Evolutionary conservation across 2,888 invertebrate genomes (phyloP).

Genomic region (Calephelis perditalis): DNA sequence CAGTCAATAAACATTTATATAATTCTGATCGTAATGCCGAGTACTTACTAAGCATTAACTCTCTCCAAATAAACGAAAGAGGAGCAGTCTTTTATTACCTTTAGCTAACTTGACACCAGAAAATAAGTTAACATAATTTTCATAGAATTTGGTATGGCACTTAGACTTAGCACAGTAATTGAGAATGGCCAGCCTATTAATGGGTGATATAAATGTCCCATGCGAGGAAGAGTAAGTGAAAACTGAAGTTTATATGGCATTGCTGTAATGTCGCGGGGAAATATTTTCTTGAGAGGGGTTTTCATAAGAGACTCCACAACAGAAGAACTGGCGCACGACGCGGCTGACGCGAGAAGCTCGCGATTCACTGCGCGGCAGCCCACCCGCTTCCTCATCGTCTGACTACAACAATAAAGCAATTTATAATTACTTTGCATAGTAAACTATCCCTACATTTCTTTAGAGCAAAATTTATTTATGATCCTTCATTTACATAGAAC

Average conservation of each 20-base stretch:
- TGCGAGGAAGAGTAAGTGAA: slow-evolving; percentile 22
- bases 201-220: slow-evolving; percentile 9
- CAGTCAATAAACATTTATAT: no score
- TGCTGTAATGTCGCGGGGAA: slow-evolving; percentile 32
- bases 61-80: no score
- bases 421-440: no score
- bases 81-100: no score
- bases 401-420: slow-evolving; percentile 49
- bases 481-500: no score
- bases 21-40: no score
- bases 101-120: no score
- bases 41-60: no score
- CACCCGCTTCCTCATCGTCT: slow-evolving; percentile 63
- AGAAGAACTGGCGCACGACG: slow-evolving; percentile 59
- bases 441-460: no score
- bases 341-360: slow-evolving; percentile 52
- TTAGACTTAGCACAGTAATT: not conserved
- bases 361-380: slow-evolving; percentile 67
- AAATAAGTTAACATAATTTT: no score
- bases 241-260: slow-evolving; percentile 42
- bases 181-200: slow-evolving; percentile 1
- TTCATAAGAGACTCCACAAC: slow-evolving; percentile 57
- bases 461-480: no score
- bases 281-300: slow-evolving; percentile 57
- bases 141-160: no score